phyloP scores from a whole-genome alignment of 2,888 invertebrate genomes.

The Patella pellucida region DNA sequence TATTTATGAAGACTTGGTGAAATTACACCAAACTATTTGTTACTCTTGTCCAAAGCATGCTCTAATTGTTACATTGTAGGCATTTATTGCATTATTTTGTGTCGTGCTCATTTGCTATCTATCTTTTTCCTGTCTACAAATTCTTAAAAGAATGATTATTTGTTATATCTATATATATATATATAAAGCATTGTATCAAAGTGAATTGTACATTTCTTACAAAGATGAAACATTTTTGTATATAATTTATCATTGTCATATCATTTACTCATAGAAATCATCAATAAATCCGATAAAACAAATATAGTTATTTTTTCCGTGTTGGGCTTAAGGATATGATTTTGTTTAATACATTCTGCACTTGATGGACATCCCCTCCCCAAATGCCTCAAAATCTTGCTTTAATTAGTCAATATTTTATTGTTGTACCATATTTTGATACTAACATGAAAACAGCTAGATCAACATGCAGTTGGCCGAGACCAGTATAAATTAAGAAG shows the following conservation, averaged over 20 bases:
- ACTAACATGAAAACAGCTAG: no score
- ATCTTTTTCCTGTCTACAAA: slow-evolving; percentile 30
- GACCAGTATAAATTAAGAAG: no score
- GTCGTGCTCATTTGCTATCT: slow-evolving; percentile 26
- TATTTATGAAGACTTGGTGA: slow-evolving; percentile 4
- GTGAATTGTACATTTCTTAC: slow-evolving; percentile 9
- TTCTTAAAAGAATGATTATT: neutral
- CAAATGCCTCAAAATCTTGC: no score
- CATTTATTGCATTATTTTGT: slow-evolving; percentile 22
- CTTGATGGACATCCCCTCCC: neutral
- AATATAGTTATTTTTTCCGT: slow-evolving; percentile 1
- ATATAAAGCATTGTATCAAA: slow-evolving; percentile 13
- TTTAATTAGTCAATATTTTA: no score
- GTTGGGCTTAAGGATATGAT: neutral
- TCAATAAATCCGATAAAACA: slow-evolving; percentile 5
- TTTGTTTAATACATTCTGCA: neutral
- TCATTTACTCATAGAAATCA: slow-evolving; percentile 13
- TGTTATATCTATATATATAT: slow-evolving; percentile 2
- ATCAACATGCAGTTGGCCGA: no score
- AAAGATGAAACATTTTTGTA: neutral
- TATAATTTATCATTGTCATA: slow-evolving; percentile 9
- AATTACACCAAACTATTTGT: neutral
- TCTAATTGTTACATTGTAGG: neutral
- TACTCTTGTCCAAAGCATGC: neutral
- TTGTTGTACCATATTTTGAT: no score